Evolutionary conservation across 1,140 invertebrate species (phyloP).

Genomic region (Euschistus heros): DNA sequence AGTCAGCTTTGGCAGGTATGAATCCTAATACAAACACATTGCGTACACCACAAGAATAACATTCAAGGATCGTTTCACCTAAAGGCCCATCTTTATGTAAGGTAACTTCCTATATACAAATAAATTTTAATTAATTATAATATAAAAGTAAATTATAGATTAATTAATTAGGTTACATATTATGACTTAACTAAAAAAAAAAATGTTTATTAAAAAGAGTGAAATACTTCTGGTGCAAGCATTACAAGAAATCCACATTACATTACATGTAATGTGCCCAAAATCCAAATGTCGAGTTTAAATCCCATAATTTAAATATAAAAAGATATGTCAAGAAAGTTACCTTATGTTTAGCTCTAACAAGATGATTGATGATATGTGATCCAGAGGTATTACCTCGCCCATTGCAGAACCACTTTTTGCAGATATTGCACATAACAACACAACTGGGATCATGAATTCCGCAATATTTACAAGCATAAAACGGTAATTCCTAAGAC

Average conservation of each 20-base stretch:
- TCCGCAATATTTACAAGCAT: slow-evolving; percentile 97
- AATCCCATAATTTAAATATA: not conserved
- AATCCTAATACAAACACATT: slow-evolving; percentile 98
- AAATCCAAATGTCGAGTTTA: not conserved
- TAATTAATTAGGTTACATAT: not conserved
- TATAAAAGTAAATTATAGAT: not conserved
- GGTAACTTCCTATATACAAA: slow-evolving; percentile 66
- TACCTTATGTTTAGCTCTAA: slow-evolving; percentile 89
- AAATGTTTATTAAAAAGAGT: not conserved
- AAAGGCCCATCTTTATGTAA: slow-evolving; percentile 93
- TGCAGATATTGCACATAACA: slow-evolving; percentile 95
- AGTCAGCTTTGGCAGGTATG: slow-evolving; percentile 98
- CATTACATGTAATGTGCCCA: not conserved
- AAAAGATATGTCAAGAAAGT: not conserved
- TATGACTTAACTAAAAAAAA: not conserved
- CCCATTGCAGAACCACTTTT: slow-evolving; percentile 99
- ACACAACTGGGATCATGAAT: slow-evolving; percentile 97
- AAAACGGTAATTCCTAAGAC: slow-evolving; percentile 69
- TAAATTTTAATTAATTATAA: not conserved
- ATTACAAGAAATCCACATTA: not conserved
- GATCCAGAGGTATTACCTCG: slow-evolving; percentile 95
- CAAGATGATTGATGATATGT: slow-evolving; percentile 97
- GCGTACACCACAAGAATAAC: slow-evolving; percentile 94
- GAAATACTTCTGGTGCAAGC: not conserved
- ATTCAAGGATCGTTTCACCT: slow-evolving; percentile 95